Base-by-base conservation (phyloP, 2,797 vertebrate genomes). In the Lepidocolaptes lacrymiger region DNA sequence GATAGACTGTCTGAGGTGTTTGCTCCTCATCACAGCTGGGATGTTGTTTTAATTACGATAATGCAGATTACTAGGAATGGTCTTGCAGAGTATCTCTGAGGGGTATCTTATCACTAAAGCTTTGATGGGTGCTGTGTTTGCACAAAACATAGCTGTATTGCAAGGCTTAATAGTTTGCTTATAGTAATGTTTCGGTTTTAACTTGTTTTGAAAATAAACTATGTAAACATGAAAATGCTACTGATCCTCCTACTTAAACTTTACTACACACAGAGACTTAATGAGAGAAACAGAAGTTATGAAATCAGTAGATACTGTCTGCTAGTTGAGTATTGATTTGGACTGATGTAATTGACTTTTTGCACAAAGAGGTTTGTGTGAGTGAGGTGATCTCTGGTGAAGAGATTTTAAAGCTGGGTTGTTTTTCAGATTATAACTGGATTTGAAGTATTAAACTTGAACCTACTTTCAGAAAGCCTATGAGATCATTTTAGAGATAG, bases 211-310 rank as follows among this genome's bases (percentile, higher is more conserved):
- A 68, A 95, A 95, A 72, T 58, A 84, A 93, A 30, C 61, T 39
- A 0, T 63, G 61, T 91, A 48, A 93, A 89, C 85, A 58, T 27
- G 58, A 62, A 68, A 91, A 79, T 74, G n/a, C 51, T 27, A 85
- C 78, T 88, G 87, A 94, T 96, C 88, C 62, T 95, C 88, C 86
- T 88, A 71, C 89, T 72, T 84, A 61, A 63, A 52, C 64, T 77
- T 83, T 89, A 19, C 71, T 88, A 14, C 8, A 30, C 15, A 5
- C 39, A 82, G 28, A 55, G 59, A 22, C 80, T 71, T 89, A 74
- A 88, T 75, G 51, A 74, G 59, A 73, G 56, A 20, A 83, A 43
- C 34, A 44, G 55, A 77, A 77, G 62, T 85, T 73, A 14, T 0
- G 26, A 64, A 64, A 68, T 68, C 32, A 15, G 63, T 28, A 88